Evolutionary conservation across 2,888 invertebrate genomes (phyloP).

Genomic region (Dilophus febrilis): DNA sequence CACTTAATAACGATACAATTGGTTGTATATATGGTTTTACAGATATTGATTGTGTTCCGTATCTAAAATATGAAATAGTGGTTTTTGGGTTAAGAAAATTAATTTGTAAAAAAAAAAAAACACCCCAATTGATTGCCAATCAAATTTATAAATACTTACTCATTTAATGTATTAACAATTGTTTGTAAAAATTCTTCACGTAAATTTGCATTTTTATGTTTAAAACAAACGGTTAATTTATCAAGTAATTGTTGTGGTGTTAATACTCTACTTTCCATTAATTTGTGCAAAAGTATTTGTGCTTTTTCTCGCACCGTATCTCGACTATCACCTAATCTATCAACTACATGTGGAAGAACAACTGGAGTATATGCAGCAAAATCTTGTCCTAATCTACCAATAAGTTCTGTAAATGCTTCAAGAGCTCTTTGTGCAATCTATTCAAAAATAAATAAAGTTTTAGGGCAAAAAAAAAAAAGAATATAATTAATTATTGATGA

Average conservation of each 20-base stretch:
- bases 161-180: slow-evolving; percentile 64
- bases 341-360: slow-evolving; percentile 66
- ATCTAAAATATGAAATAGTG: slow-evolving; percentile 34
- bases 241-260: slow-evolving; percentile 55
- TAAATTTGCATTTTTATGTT: slow-evolving; percentile 85
- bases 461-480: too few species aligned
- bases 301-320: slow-evolving; percentile 55
- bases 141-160: slow-evolving; percentile 38
- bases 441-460: slow-evolving; percentile 18
- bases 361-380: slow-evolving; percentile 74
- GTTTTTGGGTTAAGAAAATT: slow-evolving; percentile 5
- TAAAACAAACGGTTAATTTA: slow-evolving; percentile 46
- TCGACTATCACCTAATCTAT: slow-evolving; percentile 49
- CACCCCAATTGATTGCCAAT: too few species aligned
- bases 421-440: slow-evolving; percentile 85
- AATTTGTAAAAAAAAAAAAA: slow-evolving; percentile 2
- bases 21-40: slow-evolving; percentile 67
- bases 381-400: slow-evolving; percentile 72
- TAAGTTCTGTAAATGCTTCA: slow-evolving; percentile 70
- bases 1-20: slow-evolving; percentile 67
- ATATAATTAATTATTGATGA: slow-evolving; percentile 2
- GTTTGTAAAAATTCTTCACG: slow-evolving; percentile 75
- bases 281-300: slow-evolving; percentile 49
- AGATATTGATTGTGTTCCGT: slow-evolving; percentile 69
- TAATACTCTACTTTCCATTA: slow-evolving; percentile 54